Percentiles rank a stretch among this genome's conserved stretches.
These are phyloP conservation scores for Podilymbus podiceps DNA, from an alignment of 2,113 vertebrate genomes.

Conservation along the genomic window DNA sequence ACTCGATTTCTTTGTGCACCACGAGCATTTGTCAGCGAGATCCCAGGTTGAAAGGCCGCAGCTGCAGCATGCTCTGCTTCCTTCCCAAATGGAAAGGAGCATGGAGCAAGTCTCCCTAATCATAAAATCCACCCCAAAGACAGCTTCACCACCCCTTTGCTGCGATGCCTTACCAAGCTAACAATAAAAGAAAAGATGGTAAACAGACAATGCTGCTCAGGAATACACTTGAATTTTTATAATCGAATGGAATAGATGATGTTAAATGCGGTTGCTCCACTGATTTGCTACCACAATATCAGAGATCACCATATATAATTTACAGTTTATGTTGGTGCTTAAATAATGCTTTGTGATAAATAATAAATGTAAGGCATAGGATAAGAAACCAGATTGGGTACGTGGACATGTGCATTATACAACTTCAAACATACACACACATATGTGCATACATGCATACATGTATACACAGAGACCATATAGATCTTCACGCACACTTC, in stretches of 20 bases:
- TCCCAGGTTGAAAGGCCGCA: background rate
- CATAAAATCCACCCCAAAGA: background rate
- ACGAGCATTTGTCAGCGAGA: background rate
- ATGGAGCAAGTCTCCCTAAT: background rate
- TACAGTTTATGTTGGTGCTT: background rate
- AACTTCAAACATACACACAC: background rate
- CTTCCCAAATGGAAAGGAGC: background rate
- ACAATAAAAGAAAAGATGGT: background rate
- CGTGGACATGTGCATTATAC: background rate
- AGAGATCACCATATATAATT: background rate
- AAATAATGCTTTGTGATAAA: background rate
- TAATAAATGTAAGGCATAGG: background rate
- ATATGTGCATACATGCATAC: rapidly evolving
- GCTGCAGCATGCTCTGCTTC: background rate
- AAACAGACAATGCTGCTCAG: background rate
- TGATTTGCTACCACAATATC: background rate
- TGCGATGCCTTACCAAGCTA: background rate
- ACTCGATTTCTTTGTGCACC: background rate
- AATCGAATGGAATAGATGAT: background rate
- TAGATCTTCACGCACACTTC: background rate
- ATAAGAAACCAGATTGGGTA: background rate
- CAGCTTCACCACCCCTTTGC: background rate
- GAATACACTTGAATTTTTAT: background rate
- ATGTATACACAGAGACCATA: background rate
- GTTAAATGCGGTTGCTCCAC: background rate